Evolutionary conservation across 2,113 vertebrate species (phyloP).

Genomic region (Plecturocebus donacophilus): DNA sequence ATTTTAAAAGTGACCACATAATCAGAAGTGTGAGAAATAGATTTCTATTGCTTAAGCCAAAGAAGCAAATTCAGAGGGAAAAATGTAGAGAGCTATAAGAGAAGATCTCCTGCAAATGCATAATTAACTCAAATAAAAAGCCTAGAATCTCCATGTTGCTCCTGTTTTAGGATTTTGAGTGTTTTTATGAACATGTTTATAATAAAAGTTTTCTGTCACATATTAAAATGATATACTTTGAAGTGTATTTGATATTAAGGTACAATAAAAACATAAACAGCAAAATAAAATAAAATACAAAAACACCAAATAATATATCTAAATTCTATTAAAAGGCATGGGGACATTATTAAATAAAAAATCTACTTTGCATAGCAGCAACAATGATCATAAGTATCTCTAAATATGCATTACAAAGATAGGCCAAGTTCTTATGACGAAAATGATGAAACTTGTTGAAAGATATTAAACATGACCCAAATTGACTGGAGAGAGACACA

Average conservation of each 20-base stretch:
- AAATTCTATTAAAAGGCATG: not conserved
- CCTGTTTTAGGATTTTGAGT: slow-evolving; percentile 55
- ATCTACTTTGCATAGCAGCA: not conserved
- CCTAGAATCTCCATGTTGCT: slow-evolving; percentile 12
- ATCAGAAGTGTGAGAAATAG: no score
- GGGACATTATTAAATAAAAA: not conserved
- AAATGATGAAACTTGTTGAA: not conserved
- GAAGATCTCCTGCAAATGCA: slow-evolving; percentile 65
- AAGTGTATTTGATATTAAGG: not conserved
- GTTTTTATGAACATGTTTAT: not conserved
- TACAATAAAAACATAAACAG: slow-evolving; percentile 24
- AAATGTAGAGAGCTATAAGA: slow-evolving; percentile 61
- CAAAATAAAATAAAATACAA: not conserved
- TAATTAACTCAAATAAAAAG: slow-evolving; percentile 67
- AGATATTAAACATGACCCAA: not conserved
- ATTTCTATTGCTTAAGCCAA: no score
- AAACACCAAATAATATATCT: not conserved
- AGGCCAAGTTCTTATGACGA: not conserved
- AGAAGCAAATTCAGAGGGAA: slow-evolving; percentile 19
- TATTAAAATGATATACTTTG: not conserved
- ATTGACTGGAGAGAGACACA: not conserved
- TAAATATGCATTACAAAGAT: not conserved
- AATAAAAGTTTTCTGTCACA: not conserved
- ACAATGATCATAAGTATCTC: not conserved
- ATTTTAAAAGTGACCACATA: no score